Base-by-base conservation (phyloP, 1,140 invertebrate genomes). In the Sipha flava region DNA sequence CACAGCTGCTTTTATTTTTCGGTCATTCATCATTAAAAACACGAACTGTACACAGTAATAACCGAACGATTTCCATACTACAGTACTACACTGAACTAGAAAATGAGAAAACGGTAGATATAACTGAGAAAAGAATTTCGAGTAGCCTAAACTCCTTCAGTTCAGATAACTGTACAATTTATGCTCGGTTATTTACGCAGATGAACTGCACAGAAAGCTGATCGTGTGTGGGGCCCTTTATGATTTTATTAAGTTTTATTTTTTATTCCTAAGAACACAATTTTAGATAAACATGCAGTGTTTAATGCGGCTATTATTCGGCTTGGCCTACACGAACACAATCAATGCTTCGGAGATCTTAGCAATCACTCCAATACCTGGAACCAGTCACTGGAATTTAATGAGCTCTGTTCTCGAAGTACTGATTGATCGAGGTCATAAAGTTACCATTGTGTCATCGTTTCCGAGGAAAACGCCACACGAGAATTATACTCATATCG, bases 301-400 rank as follows among this genome's bases (percentile, higher is more conserved):
- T 34, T 10, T 59, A 1, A 1, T 57, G 29, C 59, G 49, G 21
- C 37, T 57, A 3, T 18, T 77, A 1, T 12, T 59, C 6, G 21
- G 6, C 16, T 16, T 77, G 7, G 85, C 81, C 0, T 12, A 1
- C n/a, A n/a, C 7, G 0, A 12, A 26, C 14, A 59, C 21, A 18
- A 57, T 43, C 10, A 43, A 66, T 45, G 54, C 37, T 6, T 57
- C 83, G 64, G 82, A 83, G 57, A 84, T 86, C 54, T 82, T 86
- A 45, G 82, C 81, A 14, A 59, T 86, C 14, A 82, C 84, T 47
- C 84, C 84, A 16, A 75, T 82, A n/a, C 54, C 79, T 0, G 81
- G 64, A 21, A 82, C 81, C 80, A 86, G 85, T 72, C 86, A 87
- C 79, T 85, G 82, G 68, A 80, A 82, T 37, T 79, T 86, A 5